phyloP scores from a whole-genome alignment of 1,140 invertebrate genomes.

The Stenopsyche tienmushanensis region DNA sequence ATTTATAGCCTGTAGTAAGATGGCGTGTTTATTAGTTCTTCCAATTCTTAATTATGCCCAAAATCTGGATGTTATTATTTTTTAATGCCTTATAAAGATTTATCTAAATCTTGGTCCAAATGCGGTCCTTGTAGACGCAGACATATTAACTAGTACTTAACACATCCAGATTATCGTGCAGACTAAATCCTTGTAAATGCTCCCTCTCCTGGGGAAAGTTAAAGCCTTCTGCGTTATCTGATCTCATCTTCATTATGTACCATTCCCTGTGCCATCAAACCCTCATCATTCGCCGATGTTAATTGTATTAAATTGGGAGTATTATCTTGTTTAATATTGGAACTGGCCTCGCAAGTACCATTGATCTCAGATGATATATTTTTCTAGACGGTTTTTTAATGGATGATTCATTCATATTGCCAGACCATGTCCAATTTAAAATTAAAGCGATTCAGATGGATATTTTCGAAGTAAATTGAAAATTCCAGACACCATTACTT shows the following conservation, averaged over 20 bases:
- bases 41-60: background rate
- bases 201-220: conserved; percentile 2
- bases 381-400: background rate
- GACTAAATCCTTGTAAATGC: background rate
- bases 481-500: background rate
- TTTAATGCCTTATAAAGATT: background rate
- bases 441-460: background rate
- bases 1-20: too few species aligned
- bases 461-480: background rate
- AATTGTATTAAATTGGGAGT: conserved; percentile 12
- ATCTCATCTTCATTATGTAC: conserved; percentile 9
- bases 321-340: background rate
- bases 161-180: too few species aligned
- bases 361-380: background rate
- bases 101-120: background rate
- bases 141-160: too few species aligned
- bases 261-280: conserved; percentile 5
- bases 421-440: background rate
- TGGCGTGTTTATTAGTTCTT: background rate
- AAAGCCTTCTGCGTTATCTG: background rate
- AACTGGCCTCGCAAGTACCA: background rate
- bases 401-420: background rate
- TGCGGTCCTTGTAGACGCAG: background rate
- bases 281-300: conserved; percentile 6
- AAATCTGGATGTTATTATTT: background rate